These are phyloP conservation scores for Anguilla rostrata DNA, from an alignment of 2,113 vertebrate species.

Conservation along the genomic window DNA sequence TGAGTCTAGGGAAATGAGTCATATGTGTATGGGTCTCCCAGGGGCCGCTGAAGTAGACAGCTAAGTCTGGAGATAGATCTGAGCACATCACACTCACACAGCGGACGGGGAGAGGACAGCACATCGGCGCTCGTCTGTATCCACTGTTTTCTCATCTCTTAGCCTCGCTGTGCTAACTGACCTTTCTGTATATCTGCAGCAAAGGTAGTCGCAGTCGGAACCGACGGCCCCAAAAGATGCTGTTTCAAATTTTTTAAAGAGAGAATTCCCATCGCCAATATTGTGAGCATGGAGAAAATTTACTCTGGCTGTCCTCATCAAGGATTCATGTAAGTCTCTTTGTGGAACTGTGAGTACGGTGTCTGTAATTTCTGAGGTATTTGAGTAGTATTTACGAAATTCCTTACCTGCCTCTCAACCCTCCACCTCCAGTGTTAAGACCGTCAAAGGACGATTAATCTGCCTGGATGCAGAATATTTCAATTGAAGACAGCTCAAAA, in stretches of 20 bases:
- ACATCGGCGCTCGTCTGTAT: too few species aligned
- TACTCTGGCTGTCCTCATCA: accelerated
- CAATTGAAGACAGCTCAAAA: neutral
- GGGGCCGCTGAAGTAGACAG: too few species aligned
- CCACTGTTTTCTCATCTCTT: conserved; percentile 31
- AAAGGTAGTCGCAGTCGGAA: neutral
- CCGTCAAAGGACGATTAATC: too few species aligned
- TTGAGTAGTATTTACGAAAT: too few species aligned
- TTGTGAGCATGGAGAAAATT: neutral
- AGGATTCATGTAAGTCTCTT: conserved; percentile 25
- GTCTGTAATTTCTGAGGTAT: too few species aligned
- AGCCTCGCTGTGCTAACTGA: conserved; percentile 10
- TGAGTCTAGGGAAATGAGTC: too few species aligned
- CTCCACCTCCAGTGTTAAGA: neutral
- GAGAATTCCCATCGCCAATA: neutral
- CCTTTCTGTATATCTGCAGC: neutral
- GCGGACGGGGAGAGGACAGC: too few species aligned
- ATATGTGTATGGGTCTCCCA: too few species aligned
- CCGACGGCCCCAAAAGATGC: neutral
- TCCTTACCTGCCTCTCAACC: neutral
- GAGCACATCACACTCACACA: too few species aligned
- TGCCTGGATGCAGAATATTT: neutral
- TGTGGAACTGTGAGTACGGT: too few species aligned
- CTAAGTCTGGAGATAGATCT: too few species aligned
- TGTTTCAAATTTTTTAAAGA: conserved; percentile 17